Evolutionary conservation across 1,140 invertebrate genomes (phyloP).

Genomic region (Leptonema lineaticorne): DNA sequence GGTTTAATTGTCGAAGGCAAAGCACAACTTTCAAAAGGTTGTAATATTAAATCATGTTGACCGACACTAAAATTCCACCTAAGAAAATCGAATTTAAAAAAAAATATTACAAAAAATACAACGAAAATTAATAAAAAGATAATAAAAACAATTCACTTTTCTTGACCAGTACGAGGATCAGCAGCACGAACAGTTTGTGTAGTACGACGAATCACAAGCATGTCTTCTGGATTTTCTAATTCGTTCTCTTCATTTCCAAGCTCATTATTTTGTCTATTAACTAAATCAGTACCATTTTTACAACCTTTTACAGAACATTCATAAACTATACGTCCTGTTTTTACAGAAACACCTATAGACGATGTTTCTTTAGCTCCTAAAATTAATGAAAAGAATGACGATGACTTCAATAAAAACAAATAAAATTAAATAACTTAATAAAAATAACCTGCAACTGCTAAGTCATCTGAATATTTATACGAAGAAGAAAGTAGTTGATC

Average conservation of each 20-base stretch:
- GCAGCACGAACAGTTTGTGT: slow-evolving; percentile 86
- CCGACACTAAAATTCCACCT: slow-evolving; percentile 97
- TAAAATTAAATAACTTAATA: not conserved
- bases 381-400: not conserved
- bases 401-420: slow-evolving; percentile 14
- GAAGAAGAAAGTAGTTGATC: slow-evolving; percentile 83
- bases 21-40: slow-evolving; percentile 56
- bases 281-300: slow-evolving; percentile 57
- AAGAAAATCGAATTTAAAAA: slow-evolving; percentile 38
- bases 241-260: slow-evolving; percentile 44
- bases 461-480: slow-evolving; percentile 80
- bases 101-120: slow-evolving; percentile 2
- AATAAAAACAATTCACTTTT: slow-evolving; percentile 63
- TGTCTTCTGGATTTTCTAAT: slow-evolving; percentile 58
- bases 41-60: slow-evolving; percentile 76
- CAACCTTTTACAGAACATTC: slow-evolving; percentile 77
- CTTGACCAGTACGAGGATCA: slow-evolving; percentile 76
- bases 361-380: slow-evolving; percentile 65
- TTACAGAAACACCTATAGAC: slow-evolving; percentile 72
- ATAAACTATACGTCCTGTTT: slow-evolving; percentile 75
- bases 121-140: not conserved
- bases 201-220: slow-evolving; percentile 76
- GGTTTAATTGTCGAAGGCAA: slow-evolving; percentile 45
- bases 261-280: slow-evolving; percentile 43
- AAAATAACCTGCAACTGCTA: slow-evolving; percentile 77